Evolutionary conservation across 2,888 invertebrate species (phyloP), one percentile per base, ranked within the genome.

Genomic region (Pinctada fucata): DNA sequence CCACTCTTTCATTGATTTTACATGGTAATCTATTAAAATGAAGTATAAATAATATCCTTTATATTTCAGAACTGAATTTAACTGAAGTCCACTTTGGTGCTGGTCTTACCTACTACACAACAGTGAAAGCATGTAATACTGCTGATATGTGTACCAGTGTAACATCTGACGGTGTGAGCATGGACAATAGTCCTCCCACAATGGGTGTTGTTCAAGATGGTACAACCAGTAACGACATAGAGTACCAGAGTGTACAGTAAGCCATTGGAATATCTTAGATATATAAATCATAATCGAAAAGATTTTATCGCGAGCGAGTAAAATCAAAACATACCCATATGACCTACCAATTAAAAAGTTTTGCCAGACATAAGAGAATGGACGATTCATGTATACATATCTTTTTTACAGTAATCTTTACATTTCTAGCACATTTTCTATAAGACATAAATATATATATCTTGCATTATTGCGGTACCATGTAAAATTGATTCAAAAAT

Each of bases 81-180:
- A 45, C 52, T 10, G 51, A 73, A 16, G 47, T 76, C n/a, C 73
- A 68, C 16, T 52, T 79, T 10, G 72, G 68, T 10, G 45, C 77
- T 45, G 82, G 82, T 10, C 48, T 72, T 2, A 76, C 10, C 3
- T 79, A 81, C 76, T 85, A 78, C 66, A 77, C 79, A 13, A 83
- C 84, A 16, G 82, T 86, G 5, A 83, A 78, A 31, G 86, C 83
- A 0, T 88, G 83, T 78, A 86, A 84, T 58, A 73, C 73, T 6
- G 83, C 83, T 3, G 83, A 81, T 45, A 67, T 84, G 45, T 86
- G 86, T 75, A 82, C 79, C 10, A 68, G 77, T 50, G 81, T 77
- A 3, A 77, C 82, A 8, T 82, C 85, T 52, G 86, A 86, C 74
- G 86, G 85, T 8, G 76, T 86, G 72, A 64, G 84, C 68, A 76